Conservation (phyloP, 2,888 invertebrate genomes). For the Adineta ricciae region DNA sequence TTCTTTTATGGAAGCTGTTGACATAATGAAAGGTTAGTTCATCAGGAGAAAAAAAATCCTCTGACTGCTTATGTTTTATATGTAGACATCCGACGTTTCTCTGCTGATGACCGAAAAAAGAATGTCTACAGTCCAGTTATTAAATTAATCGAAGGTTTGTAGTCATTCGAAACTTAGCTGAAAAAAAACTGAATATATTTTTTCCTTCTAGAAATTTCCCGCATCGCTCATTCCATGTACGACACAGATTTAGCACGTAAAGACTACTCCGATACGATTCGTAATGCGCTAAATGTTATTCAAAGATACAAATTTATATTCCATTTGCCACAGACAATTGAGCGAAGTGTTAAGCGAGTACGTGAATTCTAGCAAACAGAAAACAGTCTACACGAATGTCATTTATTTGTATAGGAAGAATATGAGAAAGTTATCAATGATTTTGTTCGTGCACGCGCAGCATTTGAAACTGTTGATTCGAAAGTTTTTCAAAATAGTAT, state of each 20-base stretch:
- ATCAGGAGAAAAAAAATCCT: neutral
- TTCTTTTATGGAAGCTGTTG: slow-evolving; percentile 33
- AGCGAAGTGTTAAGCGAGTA: slow-evolving; percentile 14
- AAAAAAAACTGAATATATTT: too few species aligned
- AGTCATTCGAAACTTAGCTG: neutral
- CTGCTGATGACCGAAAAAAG: slow-evolving; percentile 25
- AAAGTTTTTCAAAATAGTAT: neutral
- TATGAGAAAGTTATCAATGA: slow-evolving; percentile 32
- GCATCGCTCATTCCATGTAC: slow-evolving; percentile 29
- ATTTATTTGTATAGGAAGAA: slow-evolving; percentile 19
- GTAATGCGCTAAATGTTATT: slow-evolving; percentile 29
- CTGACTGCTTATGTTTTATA: neutral
- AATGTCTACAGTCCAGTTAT: slow-evolving; percentile 18
- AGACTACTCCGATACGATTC: slow-evolving; percentile 27
- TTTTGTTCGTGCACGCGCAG: neutral
- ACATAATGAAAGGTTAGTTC: slow-evolving; percentile 30
- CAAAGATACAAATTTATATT: slow-evolving; percentile 29
- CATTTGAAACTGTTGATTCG: neutral
- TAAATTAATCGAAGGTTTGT: neutral
- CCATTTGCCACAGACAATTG: slow-evolving; percentile 30
- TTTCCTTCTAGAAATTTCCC: neutral
- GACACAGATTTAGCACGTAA: slow-evolving; percentile 30
- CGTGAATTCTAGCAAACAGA: neutral
- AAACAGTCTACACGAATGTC: neutral
- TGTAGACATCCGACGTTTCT: slow-evolving; percentile 27